Evolutionary conservation across 2,888 invertebrate genomes (phyloP).

Genomic region (Leptodirus hochenwartii): DNA sequence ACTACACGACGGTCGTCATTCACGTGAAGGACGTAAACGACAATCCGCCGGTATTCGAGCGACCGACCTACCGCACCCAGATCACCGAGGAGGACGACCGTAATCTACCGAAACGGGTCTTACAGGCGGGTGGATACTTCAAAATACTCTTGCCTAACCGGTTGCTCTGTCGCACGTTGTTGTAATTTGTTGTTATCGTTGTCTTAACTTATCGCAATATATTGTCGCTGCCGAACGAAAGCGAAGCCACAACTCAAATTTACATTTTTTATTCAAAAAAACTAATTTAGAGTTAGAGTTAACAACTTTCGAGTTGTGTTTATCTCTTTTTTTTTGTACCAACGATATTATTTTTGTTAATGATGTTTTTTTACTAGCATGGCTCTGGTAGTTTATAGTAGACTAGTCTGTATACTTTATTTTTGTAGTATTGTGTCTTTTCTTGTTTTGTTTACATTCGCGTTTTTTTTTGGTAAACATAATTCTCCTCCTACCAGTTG

Average conservation of each 20-base stretch:
- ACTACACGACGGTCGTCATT: constrained; percentile 91
- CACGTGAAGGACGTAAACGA: constrained; percentile 97
- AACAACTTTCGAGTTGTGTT: too few species aligned
- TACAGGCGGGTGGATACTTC: constrained; percentile 63
- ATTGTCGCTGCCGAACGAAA: too few species aligned
- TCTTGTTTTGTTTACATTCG: too few species aligned
- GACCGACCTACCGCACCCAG: constrained; percentile 86
- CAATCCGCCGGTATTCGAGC: constrained; percentile 91
- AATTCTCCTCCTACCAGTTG: too few species aligned
- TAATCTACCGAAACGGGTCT: constrained; percentile 80
- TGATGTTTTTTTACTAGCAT: constrained; percentile 10
- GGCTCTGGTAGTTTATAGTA: too few species aligned
- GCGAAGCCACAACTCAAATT: too few species aligned
- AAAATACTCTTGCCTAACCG: constrained; percentile 14
- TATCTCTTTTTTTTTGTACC: constrained; percentile 10
- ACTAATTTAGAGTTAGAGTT: too few species aligned
- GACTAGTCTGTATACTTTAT: too few species aligned
- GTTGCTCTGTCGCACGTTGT: background rate
- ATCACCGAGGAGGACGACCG: constrained; percentile 93
- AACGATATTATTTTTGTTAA: constrained; percentile 13
- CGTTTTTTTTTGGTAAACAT: too few species aligned
- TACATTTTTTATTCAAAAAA: too few species aligned
- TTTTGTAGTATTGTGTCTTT: too few species aligned
- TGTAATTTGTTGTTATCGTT: constrained; percentile 5
- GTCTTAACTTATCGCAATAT: constrained; percentile 2